Evolutionary conservation across 2,888 invertebrate species (phyloP).

Genomic region (Eumacrocentrus americanus): DNA sequence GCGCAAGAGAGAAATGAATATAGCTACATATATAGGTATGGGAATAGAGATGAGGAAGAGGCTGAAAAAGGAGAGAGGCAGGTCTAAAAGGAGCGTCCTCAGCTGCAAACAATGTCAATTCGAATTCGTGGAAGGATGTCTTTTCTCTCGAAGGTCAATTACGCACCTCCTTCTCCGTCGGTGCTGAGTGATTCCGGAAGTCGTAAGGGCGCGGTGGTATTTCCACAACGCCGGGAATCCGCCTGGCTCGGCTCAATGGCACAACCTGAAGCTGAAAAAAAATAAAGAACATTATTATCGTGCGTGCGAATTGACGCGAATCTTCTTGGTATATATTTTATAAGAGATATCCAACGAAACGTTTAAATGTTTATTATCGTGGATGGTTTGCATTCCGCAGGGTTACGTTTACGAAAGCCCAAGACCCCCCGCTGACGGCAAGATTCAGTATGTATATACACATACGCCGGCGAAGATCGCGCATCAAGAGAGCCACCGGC

Average conservation of each 20-base stretch:
- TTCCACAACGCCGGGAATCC: slow-evolving; percentile 64
- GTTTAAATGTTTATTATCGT: slow-evolving; percentile 3
- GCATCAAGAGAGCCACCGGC: slow-evolving; percentile 18
- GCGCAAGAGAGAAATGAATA: slow-evolving; percentile 14
- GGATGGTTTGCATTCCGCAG: slow-evolving; percentile 22
- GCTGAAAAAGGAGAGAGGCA: not conserved
- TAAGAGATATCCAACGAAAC: not conserved
- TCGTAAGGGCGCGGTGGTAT: slow-evolving; percentile 68
- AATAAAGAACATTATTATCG: not conserved
- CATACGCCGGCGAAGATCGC: slow-evolving; percentile 1
- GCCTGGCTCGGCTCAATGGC: slow-evolving; percentile 71
- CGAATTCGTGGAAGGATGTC: slow-evolving; percentile 38
- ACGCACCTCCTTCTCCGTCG: slow-evolving; percentile 73
- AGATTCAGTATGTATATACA: slow-evolving; percentile 25
- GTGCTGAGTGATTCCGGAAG: slow-evolving; percentile 79
- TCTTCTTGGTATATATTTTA: slow-evolving; percentile 4
- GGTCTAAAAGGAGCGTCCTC: slow-evolving; percentile 19
- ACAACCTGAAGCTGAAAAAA: slow-evolving; percentile 65
- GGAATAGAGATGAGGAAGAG: not conserved
- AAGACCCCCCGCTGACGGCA: slow-evolving; percentile 18
- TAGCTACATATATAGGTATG: slow-evolving; percentile 4
- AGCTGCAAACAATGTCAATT: slow-evolving; percentile 20
- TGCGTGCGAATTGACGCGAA: no score
- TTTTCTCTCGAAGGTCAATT: slow-evolving; percentile 41
- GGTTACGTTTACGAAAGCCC: slow-evolving; percentile 18